Percentiles rank a stretch among this genome's conserved stretches.
Conservation (phyloP, 1,140 invertebrate species). For the Microplitis mediator region DNA sequence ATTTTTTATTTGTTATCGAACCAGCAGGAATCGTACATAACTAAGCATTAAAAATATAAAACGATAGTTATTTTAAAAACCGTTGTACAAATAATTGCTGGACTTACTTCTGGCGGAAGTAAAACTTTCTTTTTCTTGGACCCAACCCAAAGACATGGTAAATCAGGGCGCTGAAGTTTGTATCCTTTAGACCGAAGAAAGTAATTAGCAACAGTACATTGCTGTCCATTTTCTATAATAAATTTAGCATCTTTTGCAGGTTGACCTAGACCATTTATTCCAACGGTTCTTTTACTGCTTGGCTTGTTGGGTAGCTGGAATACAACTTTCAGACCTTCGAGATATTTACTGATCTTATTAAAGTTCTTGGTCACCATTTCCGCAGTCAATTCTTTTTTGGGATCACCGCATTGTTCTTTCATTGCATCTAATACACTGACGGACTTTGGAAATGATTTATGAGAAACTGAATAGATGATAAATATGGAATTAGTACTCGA, state of each 20-base stretch:
- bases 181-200: conserved; percentile 57
- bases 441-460: conserved; percentile 70
- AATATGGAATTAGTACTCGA: too few relatives aligned
- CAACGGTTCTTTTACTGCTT: conserved; percentile 56
- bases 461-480: conserved; percentile 53
- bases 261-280: conserved; percentile 61
- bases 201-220: conserved; percentile 63
- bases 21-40: conserved; percentile 67
- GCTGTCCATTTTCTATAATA: conserved; percentile 40
- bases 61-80: too few relatives aligned
- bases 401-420: conserved; percentile 34
- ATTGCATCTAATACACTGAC: conserved; percentile 58
- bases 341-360: conserved; percentile 27
- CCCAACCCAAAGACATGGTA: conserved; percentile 67
- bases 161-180: conserved; percentile 62
- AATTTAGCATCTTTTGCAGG: conserved; percentile 53
- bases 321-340: conserved; percentile 56
- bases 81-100: too few relatives aligned
- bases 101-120: conserved; percentile 44
- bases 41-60: conserved; percentile 35
- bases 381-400: neutral
- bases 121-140: conserved; percentile 53
- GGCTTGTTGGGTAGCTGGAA: conserved; percentile 61
- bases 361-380: neutral
- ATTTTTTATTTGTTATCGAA: conserved; percentile 65